Base-by-base conservation (phyloP, 2,113 vertebrate genomes). In the Elephantulus edwardii region DNA sequence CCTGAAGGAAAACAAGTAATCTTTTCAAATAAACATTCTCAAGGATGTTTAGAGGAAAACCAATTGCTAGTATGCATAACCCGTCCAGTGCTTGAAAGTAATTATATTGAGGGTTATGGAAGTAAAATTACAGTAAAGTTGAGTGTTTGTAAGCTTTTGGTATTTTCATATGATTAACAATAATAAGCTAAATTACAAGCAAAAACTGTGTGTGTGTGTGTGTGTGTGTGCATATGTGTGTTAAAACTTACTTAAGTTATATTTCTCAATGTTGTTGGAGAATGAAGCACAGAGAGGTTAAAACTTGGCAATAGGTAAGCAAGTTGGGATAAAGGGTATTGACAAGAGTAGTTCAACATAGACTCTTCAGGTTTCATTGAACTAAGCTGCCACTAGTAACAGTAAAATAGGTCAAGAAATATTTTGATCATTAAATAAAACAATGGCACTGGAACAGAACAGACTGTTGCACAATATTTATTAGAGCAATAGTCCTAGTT, bases 21-120 rank as follows among this genome's bases (percentile, higher is more conserved):
- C 38, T 42, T 96, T 97, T 88, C 80, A 95, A 95, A 97, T 93
- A 84, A 96, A 92, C 90, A 96, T 92, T 78, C 83, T 93, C 56
- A 74, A 90, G 91, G 91, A 94, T 95, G 93, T 95, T 95, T 93
- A 95, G 91, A 91, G 56, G 85, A 56, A 90, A 62, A 26, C 48
- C 86, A 56, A 42, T 86, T 42, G 71, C 88, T 81, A 79, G 87
- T 38, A 68, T n/a, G 16, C 54, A 92, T 88, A 91, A 52, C 60
- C 28, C 30, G 64, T 81, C 46, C 30, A 60, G 54, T 20, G 54
- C 62, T 44, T 84, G 52, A 89, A 88, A 86, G 84, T n/a, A 83
- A 76, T 87, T 79, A 35, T 28, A 48, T 8, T 1, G 40, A 60
- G 26, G 58, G 60, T 42, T 52, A 28, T 68, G 24, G n/a, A 50